Percentiles rank a stretch among this genome's conserved stretches.
Evolutionary conservation across 2,797 vertebrate species (phyloP).

Genomic region (Phataginus tricuspis): DNA sequence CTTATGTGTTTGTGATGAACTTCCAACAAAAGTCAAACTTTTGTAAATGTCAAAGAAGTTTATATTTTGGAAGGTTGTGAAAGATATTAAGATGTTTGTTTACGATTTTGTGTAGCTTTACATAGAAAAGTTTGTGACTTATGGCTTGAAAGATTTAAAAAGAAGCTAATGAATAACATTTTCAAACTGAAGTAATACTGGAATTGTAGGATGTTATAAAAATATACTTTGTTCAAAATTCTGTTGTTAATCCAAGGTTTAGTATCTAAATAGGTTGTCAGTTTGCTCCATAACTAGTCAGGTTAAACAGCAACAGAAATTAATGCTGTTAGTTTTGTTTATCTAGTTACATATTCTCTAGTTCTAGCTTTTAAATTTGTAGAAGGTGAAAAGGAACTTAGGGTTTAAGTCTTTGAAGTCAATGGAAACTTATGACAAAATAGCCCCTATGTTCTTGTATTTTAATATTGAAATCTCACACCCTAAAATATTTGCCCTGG

Average conservation of each 20-base stretch:
- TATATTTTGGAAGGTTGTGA: background rate
- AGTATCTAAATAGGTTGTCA: background rate
- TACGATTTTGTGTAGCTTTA: background rate
- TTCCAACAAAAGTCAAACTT: background rate
- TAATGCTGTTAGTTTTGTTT: background rate
- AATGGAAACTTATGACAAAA: background rate
- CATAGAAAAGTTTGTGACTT: background rate
- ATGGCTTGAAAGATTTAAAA: background rate
- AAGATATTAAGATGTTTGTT: background rate
- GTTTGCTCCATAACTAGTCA: background rate
- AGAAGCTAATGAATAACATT: background rate
- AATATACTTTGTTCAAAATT: background rate
- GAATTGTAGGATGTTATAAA: background rate
- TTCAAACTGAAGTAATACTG: background rate
- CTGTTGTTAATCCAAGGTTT: background rate
- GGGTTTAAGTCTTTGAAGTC: background rate
- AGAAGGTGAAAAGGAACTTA: background rate
- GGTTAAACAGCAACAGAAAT: background rate
- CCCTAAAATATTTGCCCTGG: background rate
- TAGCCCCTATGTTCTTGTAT: background rate
- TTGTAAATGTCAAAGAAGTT: conserved; percentile 26
- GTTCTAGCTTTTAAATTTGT: background rate
- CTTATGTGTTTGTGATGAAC: background rate
- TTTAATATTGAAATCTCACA: background rate
- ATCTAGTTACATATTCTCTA: background rate